A percentile compares a stretch with the other conserved stretches of the same genome.
phyloP scores from a whole-genome alignment of 1,140 invertebrate genomes.

The Trichonephila inaurata region DNA sequence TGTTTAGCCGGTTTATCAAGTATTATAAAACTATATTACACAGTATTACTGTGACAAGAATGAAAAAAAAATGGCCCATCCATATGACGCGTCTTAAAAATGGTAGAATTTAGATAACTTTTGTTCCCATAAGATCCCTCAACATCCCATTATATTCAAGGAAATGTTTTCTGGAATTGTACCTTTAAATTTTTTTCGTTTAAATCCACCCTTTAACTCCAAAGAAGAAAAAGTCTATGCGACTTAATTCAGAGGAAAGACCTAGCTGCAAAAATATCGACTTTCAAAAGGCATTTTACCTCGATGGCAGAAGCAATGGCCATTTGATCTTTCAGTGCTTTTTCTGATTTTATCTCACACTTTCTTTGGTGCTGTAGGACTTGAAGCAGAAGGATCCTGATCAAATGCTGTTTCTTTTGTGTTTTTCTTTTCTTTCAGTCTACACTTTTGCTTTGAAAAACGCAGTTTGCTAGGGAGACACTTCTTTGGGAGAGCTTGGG shows the following conservation, averaged over 20 bases:
- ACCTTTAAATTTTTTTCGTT: not conserved
- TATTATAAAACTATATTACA: no score
- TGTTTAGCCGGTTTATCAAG: no score
- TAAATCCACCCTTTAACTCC: not conserved
- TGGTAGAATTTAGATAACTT: not conserved
- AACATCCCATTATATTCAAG: not conserved
- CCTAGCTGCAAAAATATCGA: slow-evolving; percentile 46
- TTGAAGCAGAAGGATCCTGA: not conserved
- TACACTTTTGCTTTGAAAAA: slow-evolving; percentile 38
- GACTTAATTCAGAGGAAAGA: slow-evolving; percentile 22
- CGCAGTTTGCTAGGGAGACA: not conserved
- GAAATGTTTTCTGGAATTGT: not conserved
- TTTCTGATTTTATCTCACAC: slow-evolving; percentile 33
- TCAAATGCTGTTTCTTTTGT: slow-evolving; percentile 55
- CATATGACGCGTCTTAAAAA: no score
- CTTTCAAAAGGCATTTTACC: slow-evolving; percentile 60
- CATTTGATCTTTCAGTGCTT: slow-evolving; percentile 47
- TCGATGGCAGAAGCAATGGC: slow-evolving; percentile 45
- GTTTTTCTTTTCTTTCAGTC: slow-evolving; percentile 9
- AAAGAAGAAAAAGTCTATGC: slow-evolving; percentile 2
- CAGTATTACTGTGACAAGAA: no score
- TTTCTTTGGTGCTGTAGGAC: not conserved
- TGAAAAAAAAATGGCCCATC: no score
- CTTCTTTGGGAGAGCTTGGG: not conserved
- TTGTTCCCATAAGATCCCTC: not conserved